Percentiles rank a stretch among this genome's conserved stretches.
These are phyloP conservation scores for Varanus salvator DNA, from an alignment of 2,113 vertebrate genomes.

Conservation along the genomic window DNA sequence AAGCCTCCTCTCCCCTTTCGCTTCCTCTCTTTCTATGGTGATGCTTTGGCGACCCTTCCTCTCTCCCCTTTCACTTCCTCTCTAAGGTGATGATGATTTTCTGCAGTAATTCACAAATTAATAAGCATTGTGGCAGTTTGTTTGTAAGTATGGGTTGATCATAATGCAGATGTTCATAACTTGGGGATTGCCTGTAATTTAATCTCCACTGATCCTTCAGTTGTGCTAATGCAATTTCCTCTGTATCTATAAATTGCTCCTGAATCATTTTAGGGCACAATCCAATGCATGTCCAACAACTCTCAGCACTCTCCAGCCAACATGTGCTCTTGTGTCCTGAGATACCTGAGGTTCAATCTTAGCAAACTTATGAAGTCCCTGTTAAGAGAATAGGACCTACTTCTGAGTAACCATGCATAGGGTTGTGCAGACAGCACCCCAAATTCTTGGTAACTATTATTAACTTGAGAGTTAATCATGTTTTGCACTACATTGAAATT, in stretches of 20 bases:
- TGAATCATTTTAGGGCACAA: neutral
- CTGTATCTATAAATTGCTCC: neutral
- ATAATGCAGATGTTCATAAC: too few relatives aligned
- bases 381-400: neutral
- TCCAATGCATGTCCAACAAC: too few relatives aligned
- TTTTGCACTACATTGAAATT: neutral
- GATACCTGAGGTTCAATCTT: slow-evolving; percentile 29
- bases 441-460: neutral
- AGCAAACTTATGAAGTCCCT: slow-evolving; percentile 5
- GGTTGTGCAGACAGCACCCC: neutral
- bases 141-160: too few relatives aligned
- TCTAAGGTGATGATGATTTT: too few relatives aligned
- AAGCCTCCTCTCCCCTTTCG: too few relatives aligned
- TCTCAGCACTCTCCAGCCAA: too few relatives aligned
- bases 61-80: too few relatives aligned
- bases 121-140: too few relatives aligned
- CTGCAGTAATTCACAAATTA: too few relatives aligned
- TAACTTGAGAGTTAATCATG: neutral
- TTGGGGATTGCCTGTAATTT: neutral
- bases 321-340: neutral
- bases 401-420: neutral
- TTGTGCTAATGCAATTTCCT: slow-evolving; percentile 17
- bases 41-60: too few relatives aligned
- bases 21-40: too few relatives aligned
- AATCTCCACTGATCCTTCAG: slow-evolving; percentile 17